Base-by-base conservation (phyloP, 1,140 invertebrate species). In the Ooceraea biroi region DNA sequence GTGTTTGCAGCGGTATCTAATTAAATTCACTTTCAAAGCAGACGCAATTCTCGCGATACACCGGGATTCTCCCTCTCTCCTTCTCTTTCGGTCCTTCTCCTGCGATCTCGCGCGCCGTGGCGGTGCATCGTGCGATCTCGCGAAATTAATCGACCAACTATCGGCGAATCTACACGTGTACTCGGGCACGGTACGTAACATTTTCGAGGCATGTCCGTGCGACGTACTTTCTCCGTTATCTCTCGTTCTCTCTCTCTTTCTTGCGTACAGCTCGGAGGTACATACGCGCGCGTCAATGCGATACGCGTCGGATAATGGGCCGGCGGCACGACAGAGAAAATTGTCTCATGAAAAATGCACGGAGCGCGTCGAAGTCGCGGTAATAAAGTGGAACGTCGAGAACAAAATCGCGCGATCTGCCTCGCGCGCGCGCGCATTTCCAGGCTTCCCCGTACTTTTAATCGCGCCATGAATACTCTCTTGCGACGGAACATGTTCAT, bases 281-380 rank as follows among this genome's bases (percentile, higher is more conserved):
- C 68, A 83, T 77, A 60, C 65, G 84, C 50, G 63, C 76, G 65
- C 68, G 52, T 71, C 52, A 61, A 50, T 46, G 60, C 88, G 84
- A 88, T 88, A 88, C 80, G 69, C 72, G 86, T 55, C 84, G 61
- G 83, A 89, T 91, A 91, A 91, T 91, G 78, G 82, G 68, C 30
- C 77, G 83, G 68, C 83, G 85, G 82, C 91, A 90, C 90, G 90
- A 88, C 88, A 91, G 76, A 88, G 89, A 78, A 91, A 91, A 91
- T 90, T 87, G 86, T 92, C 88, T 90, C 90, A 91, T 91, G 88
- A 91, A 91, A 91, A 88, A 91, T 91, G 90, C 85, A 91, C 88
- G 72, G 78, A 48, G 69, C 74, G 44, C 58, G 86, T 73, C 77
- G 52, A 68, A 84, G 74, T 57, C 61, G 76, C 83, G 84, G 83